Conservation (phyloP, 2,888 invertebrate species). For the Troides helena region DNA sequence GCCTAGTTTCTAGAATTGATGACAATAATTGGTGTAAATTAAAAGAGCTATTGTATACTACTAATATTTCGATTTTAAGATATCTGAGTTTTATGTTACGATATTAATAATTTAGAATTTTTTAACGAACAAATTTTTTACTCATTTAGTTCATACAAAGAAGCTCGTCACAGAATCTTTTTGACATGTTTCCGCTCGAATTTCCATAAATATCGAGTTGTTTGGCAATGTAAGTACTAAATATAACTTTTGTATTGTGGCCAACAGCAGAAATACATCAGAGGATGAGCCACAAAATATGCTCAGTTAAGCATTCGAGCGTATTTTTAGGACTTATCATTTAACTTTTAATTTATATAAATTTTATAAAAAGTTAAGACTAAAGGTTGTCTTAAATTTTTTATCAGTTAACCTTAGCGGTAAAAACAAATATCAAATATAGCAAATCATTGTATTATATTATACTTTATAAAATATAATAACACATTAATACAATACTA, state of each 20-base stretch:
- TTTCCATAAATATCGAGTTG: slow-evolving; percentile 20
- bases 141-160: neutral
- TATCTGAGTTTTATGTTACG: neutral
- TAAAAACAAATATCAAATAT: too few relatives aligned
- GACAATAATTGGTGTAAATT: neutral
- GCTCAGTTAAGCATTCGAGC: slow-evolving; percentile 36
- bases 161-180: neutral
- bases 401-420: too few relatives aligned
- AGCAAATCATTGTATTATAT: too few relatives aligned
- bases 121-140: neutral
- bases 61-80: neutral
- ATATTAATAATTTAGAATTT: neutral
- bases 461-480: too few relatives aligned
- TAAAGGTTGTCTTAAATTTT: too few relatives aligned
- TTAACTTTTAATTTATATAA: slow-evolving; percentile 17
- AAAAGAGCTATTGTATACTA: neutral
- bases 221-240: slow-evolving; percentile 27
- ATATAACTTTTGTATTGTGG: slow-evolving; percentile 28
- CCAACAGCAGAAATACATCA: slow-evolving; percentile 29
- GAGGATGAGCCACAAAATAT: slow-evolving; percentile 33
- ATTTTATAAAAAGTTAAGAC: too few relatives aligned
- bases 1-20: neutral
- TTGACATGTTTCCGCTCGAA: slow-evolving; percentile 12
- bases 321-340: slow-evolving; percentile 46
- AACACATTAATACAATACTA: too few relatives aligned